Evolutionary conservation across 2,888 invertebrate genomes (phyloP).

Genomic region (Acleris holmiana): DNA sequence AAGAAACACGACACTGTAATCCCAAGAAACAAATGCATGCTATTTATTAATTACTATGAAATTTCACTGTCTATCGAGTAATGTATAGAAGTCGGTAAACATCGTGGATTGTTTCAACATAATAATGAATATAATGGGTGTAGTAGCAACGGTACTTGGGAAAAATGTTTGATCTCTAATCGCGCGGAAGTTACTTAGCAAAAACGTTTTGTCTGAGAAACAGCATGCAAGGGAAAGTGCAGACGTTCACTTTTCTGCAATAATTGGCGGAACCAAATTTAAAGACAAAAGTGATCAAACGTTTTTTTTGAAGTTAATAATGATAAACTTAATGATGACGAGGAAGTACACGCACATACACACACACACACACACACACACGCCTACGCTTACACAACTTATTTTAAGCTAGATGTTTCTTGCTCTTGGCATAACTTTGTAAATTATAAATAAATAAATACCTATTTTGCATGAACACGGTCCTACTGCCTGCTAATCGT

Average conservation of each 20-base stretch:
- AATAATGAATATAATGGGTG: constrained; percentile 25
- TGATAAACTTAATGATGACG: not conserved
- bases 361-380: too few relatives aligned
- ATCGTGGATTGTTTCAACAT: constrained; percentile 28
- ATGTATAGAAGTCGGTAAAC: constrained; percentile 16
- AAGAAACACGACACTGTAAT: not conserved
- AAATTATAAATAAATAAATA: too few relatives aligned
- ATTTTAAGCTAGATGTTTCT: too few relatives aligned
- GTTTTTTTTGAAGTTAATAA: not conserved
- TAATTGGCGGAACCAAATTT: constrained; percentile 19
- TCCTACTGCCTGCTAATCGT: too few relatives aligned
- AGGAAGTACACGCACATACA: too few relatives aligned
- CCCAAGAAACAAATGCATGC: constrained; percentile 20
- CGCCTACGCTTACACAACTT: too few relatives aligned
- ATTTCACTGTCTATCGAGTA: constrained; percentile 34
- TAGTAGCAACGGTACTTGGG: constrained; percentile 17
- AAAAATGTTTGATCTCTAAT: constrained; percentile 32
- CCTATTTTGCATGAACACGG: too few relatives aligned
- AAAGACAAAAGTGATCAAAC: constrained; percentile 6
- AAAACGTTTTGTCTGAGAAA: constrained; percentile 25
- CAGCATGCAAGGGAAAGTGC: constrained; percentile 38
- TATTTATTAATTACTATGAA: constrained; percentile 9
- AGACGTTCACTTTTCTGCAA: constrained; percentile 25
- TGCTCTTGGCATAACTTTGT: too few relatives aligned
- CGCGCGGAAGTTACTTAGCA: constrained; percentile 27